Base-by-base conservation (phyloP, 2,113 vertebrate genomes). In the Acrocephalus arundinaceus region DNA sequence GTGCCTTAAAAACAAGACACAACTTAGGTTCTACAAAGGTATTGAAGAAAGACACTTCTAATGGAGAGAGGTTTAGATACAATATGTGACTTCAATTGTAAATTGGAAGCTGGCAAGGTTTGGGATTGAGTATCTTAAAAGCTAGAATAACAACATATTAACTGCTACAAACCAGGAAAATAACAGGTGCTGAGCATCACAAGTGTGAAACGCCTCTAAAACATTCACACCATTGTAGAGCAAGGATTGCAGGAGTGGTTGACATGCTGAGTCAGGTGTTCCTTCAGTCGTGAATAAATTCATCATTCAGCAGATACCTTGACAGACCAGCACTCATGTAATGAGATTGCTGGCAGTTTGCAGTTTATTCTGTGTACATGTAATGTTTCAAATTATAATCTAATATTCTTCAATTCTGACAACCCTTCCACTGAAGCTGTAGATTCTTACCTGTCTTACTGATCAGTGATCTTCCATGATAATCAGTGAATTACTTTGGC, bases 81-180 rank as follows among this genome's bases (percentile, higher is more conserved):
- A 74, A 4, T 52, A n/a, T 0, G 0, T 54, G 9, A 61, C 15
- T 87, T 91, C 66, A 46, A 0, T 21, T 67, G 13, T 33, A 81
- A 10, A 54, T 23, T 59, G 35, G 48, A 85, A 75, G 35, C 10
- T 75, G 35, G 22, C 43, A 94, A n/a, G 61, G 3, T 63, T 75
- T 71, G 43, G n/a, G 9, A 59, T 45, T 55, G 30, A 59, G 11
- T 82, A 39, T 68, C 28, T 71, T 66, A 74, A 74, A 88, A 67
- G 67, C 35, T 58, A 54, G 31, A 80, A 89, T 8, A 87, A 25
- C 3, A 39, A 65, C 13, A 11, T 58, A 72, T 67, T 96, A 58
- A 37, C 35, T 85, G 35, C 57, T 68, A 31, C 31, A 82, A 87
- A 41, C 15, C 0, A 0, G 37, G 22, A 89, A 79, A 79, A 89